Evolutionary conservation across 2,888 invertebrate genomes (phyloP).

Genomic region (Drosophila sordidula): DNA sequence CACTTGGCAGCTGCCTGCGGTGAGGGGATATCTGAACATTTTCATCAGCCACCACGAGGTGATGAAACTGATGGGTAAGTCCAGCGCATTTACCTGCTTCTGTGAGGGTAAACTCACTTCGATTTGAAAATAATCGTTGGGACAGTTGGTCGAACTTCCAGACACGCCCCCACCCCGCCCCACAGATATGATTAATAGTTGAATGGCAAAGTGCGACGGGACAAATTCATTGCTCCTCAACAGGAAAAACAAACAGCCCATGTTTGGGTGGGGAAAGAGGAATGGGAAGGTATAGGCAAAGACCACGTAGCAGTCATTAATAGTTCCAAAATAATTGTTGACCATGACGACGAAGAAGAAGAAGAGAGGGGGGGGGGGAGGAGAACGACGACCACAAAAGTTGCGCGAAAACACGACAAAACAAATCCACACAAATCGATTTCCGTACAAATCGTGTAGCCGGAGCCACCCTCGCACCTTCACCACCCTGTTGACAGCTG

Average conservation of each 20-base stretch:
- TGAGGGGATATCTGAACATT: slow-evolving; percentile 91
- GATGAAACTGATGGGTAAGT: slow-evolving; percentile 92
- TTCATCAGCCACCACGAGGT: slow-evolving; percentile 93
- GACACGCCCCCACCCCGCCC: slow-evolving; percentile 38
- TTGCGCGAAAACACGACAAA: slow-evolving; percentile 66
- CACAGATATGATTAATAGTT: slow-evolving; percentile 70
- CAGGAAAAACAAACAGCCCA: slow-evolving; percentile 65
- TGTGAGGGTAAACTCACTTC: slow-evolving; percentile 19
- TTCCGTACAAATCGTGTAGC: slow-evolving; percentile 46
- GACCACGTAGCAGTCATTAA: slow-evolving; percentile 68
- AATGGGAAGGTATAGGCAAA: slow-evolving; percentile 9
- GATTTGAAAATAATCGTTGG: slow-evolving; percentile 43
- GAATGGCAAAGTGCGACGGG: slow-evolving; percentile 64
- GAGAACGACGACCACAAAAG: slow-evolving; percentile 43
- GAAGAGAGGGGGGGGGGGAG: not conserved
- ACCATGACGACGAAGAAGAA: slow-evolving; percentile 56
- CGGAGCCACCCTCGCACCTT: slow-evolving; percentile 47
- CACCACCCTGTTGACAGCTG: slow-evolving; percentile 68
- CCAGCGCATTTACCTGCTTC: not conserved
- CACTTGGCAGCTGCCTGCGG: slow-evolving; percentile 84
- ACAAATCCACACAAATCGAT: slow-evolving; percentile 80
- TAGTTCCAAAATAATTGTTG: slow-evolving; percentile 79
- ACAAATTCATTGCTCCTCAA: slow-evolving; percentile 70
- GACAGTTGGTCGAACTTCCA: slow-evolving; percentile 19
- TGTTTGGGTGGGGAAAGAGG: not conserved